These are phyloP conservation scores for Helicoverpa armigera DNA, from an alignment of 1,140 invertebrate genomes.

Conservation along the genomic window DNA sequence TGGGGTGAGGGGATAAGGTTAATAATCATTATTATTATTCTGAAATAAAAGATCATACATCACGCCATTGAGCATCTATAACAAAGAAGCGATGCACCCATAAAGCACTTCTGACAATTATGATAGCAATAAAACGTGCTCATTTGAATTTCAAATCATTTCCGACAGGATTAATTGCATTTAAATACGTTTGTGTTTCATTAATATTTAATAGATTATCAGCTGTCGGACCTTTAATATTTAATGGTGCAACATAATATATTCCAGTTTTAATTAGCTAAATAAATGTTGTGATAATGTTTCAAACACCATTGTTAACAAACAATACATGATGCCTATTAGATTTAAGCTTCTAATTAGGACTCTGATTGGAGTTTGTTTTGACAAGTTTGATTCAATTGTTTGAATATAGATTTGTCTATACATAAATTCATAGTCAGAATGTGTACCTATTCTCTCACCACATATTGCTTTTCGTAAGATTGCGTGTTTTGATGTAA, in stretches of 20 bases:
- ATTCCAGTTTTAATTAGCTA: conserved; percentile 4
- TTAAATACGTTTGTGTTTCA: not conserved
- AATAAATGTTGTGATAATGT: not conserved
- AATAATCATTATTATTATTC: not conserved
- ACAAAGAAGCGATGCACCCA: not conserved
- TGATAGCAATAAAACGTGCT: not conserved
- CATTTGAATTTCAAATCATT: conserved; percentile 30
- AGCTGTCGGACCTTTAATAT: conserved; percentile 1
- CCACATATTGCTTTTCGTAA: conserved; percentile 7
- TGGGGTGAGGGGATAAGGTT: not conserved
- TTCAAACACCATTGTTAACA: not conserved
- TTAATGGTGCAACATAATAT: not conserved
- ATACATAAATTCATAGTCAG: not conserved
- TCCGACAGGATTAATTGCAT: not conserved
- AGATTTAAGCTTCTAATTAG: not conserved
- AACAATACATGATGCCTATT: not conserved
- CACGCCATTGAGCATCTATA: not conserved
- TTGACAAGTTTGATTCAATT: not conserved
- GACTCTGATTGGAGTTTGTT: not conserved
- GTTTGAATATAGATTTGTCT: not conserved
- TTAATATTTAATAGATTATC: conserved; percentile 13
- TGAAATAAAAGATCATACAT: not conserved
- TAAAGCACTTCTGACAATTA: conserved; percentile 6
- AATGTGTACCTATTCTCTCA: not conserved
- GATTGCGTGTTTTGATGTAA: conserved; percentile 2